A percentile compares a stretch with the other conserved stretches of the same genome.
Evolutionary conservation across 2,888 invertebrate species (phyloP).

Genomic region (Branchipolynoe longqiensis): DNA sequence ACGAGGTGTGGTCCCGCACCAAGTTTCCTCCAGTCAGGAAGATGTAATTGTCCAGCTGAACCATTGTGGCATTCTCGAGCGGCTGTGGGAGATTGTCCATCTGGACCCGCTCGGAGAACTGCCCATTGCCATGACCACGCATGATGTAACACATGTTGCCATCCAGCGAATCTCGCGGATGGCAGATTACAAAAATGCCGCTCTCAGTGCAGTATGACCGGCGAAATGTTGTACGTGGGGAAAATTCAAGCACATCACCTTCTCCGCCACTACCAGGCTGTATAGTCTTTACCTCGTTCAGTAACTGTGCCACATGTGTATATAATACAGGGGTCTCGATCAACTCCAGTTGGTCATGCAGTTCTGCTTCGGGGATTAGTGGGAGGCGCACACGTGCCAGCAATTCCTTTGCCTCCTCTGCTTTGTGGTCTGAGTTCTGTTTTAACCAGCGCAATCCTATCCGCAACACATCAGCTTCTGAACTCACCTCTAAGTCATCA

Average conservation of each 20-base stretch:
- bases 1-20: slow-evolving; percentile 9
- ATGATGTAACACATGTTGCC: slow-evolving; percentile 44
- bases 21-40: slow-evolving; percentile 48
- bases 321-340: neutral
- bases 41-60: slow-evolving; percentile 40
- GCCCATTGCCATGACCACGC: slow-evolving; percentile 24
- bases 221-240: slow-evolving; percentile 15
- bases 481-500: slow-evolving; percentile 35
- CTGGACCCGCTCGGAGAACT: slow-evolving; percentile 18
- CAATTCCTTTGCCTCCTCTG: slow-evolving; percentile 19
- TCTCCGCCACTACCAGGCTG: neutral
- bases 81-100: slow-evolving; percentile 14
- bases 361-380: slow-evolving; percentile 17
- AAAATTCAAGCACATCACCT: neutral
- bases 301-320: neutral
- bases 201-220: slow-evolving; percentile 49
- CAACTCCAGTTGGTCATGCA: slow-evolving; percentile 6
- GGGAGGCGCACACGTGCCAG: slow-evolving; percentile 5
- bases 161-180: slow-evolving; percentile 19
- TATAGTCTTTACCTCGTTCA: neutral
- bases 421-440: slow-evolving; percentile 15
- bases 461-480: slow-evolving; percentile 48
- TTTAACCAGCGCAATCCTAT: slow-evolving; percentile 38
- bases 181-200: slow-evolving; percentile 37
- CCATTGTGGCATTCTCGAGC: slow-evolving; percentile 38